Conservation (phyloP, 53 echinoderm and acorn worm species). For the Crossaster papposus region DNA sequence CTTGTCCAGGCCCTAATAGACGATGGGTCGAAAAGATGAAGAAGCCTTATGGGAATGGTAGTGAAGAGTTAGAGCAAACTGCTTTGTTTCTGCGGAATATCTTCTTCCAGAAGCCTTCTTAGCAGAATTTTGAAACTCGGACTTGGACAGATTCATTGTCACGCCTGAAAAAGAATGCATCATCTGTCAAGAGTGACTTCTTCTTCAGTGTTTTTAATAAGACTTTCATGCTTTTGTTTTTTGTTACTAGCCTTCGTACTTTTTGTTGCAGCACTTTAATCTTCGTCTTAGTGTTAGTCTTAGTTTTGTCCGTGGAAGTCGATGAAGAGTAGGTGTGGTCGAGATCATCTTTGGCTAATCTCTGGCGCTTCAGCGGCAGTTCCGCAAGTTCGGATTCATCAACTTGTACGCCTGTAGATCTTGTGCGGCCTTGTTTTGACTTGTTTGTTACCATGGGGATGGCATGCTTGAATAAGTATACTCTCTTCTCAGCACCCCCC, state of each 20-base stretch:
- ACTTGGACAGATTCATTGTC: no score
- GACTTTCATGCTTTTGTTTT: not conserved
- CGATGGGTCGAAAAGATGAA: conserved; percentile 8
- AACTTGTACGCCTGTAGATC: not conserved
- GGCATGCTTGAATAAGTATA: not conserved
- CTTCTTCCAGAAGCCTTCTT: no score
- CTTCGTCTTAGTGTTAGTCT: not conserved
- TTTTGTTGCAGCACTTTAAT: not conserved
- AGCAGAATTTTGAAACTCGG: no score
- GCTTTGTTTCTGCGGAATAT: no score
- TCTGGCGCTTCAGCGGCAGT: not conserved
- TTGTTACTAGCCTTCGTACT: not conserved
- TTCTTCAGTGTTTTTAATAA: not conserved
- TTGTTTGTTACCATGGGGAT: not conserved
- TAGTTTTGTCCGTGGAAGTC: not conserved
- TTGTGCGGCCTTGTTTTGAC: not conserved
- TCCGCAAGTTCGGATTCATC: not conserved
- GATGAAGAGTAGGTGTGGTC: not conserved
- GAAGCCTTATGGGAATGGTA: conserved; percentile 57
- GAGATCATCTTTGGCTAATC: not conserved
- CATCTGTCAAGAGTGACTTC: not conserved
- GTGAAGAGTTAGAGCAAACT: conserved; percentile 66
- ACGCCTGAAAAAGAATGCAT: no score
- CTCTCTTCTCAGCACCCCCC: not conserved
- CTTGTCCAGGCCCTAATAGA: not conserved